Conservation (phyloP, 2,113 vertebrate species). For the Alligator mississippiensis region DNA sequence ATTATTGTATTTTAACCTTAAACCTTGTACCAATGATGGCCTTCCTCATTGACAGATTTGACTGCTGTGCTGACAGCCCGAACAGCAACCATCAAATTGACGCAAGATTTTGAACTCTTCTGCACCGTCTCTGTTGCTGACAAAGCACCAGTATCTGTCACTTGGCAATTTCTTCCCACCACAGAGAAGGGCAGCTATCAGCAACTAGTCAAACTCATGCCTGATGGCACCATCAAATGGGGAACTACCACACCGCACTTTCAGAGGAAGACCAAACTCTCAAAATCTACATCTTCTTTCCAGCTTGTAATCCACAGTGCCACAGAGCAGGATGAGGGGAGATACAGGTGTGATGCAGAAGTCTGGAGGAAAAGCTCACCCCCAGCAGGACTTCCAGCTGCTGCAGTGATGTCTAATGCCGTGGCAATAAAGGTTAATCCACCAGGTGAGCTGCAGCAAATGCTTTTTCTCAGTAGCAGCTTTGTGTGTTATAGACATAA, state of each 20-base stretch:
- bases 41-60: slow-evolving; percentile 49
- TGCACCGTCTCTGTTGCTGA: not conserved
- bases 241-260: slow-evolving; percentile 60
- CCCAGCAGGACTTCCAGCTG: not conserved
- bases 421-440: slow-evolving; percentile 74
- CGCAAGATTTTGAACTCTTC: slow-evolving; percentile 56
- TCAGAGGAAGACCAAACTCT: slow-evolving; percentile 66
- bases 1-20: not conserved
- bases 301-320: slow-evolving; percentile 72
- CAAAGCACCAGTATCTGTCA: slow-evolving; percentile 53
- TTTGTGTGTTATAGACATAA: not conserved
- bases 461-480: not conserved
- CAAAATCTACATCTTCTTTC: not conserved
- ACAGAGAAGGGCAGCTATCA: not conserved
- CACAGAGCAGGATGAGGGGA: slow-evolving; percentile 65
- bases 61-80: slow-evolving; percentile 42
- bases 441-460: slow-evolving; percentile 76
- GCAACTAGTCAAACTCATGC: slow-evolving; percentile 70
- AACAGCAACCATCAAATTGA: not conserved
- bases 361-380: slow-evolving; percentile 69
- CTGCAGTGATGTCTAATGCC: slow-evolving; percentile 62
- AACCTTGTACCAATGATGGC: not conserved
- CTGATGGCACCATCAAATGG: slow-evolving; percentile 79
- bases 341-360: slow-evolving; percentile 80
- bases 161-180: slow-evolving; percentile 79